Evolutionary conservation across 2,113 vertebrate genomes (phyloP), one percentile per base, ranked within the genome.

Genomic region (Pelobates fuscus): DNA sequence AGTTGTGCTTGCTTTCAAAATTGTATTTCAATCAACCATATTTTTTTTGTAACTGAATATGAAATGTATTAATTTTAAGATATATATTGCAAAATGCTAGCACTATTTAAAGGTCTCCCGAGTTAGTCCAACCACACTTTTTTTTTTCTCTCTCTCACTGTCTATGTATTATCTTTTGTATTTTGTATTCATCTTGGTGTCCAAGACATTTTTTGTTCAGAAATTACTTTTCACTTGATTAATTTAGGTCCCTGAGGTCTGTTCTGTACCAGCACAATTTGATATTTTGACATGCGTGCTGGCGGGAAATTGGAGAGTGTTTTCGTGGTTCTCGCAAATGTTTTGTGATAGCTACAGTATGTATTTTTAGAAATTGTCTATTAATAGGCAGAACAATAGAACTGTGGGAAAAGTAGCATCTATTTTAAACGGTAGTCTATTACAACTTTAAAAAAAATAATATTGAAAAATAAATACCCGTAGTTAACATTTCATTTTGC

Each of bases 221-320:
- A 67, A 78, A 68, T 73, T 73, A 78, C 57, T 78, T 62, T 78
- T 67, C 70, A 73, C 62, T 73, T 67, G 70, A 73, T 71, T 78
- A 58, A 78, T 73, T 68, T 55, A 73, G 52, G 70, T 68, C 64
- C 62, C 57, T 57, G 32, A 63, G 58, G 57, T 78, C 77, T 78
- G 73, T 68, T 77, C 73, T 61, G 63, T 67, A 78, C 62, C 70
- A 62, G 70, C 62, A 61, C 70, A 68, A 61, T 68, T 61, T 63
- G 73, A 77, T 68, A 77, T 68, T 77, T 77, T 77, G 77, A 73
- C 64, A 68, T 78, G 73, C 26, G 62, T 26, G 63, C 64, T 78
- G 77, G 63, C 41, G 71, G 70, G 54, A 71, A 70, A 72, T 61
- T 55, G 24, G 23, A 67, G 46, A 77, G 43, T 68, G 62, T 67